Evolutionary conservation across 2,113 vertebrate species (phyloP).

Genomic region (Marmota flaviventris): DNA sequence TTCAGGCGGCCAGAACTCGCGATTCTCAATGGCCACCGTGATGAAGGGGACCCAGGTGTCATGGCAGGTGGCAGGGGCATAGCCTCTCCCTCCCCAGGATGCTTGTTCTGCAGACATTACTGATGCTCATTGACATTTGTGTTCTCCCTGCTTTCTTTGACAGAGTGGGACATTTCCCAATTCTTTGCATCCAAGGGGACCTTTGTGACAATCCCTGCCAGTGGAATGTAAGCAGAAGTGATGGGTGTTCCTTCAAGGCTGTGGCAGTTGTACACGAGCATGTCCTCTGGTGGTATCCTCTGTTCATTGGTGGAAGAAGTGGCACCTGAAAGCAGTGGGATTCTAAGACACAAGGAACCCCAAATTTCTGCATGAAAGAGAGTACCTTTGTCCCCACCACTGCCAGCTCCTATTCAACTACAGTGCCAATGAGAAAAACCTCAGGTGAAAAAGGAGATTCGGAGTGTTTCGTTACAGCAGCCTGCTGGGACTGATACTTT

Average conservation of each 20-base stretch:
- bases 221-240: not conserved
- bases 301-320: not conserved
- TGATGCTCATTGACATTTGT: not conserved
- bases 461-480: not conserved
- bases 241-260: not conserved
- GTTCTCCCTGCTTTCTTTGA: not conserved
- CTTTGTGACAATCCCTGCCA: not conserved
- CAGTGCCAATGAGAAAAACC: not conserved
- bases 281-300: too few species aligned
- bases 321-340: rapidly evolving
- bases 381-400: not conserved
- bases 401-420: not conserved
- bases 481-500: not conserved
- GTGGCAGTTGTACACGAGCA: rapidly evolving
- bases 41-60: not conserved
- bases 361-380: not conserved
- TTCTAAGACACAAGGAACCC: not conserved
- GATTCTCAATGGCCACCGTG: too few species aligned
- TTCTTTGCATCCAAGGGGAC: not conserved
- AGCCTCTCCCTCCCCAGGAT: too few species aligned
- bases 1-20: not conserved
- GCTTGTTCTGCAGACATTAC: not conserved
- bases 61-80: not conserved
- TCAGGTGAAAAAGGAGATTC: not conserved
- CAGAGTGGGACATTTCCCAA: not conserved